Evolutionary conservation across 2,888 invertebrate species (phyloP).

Genomic region (Pteria penguin): DNA sequence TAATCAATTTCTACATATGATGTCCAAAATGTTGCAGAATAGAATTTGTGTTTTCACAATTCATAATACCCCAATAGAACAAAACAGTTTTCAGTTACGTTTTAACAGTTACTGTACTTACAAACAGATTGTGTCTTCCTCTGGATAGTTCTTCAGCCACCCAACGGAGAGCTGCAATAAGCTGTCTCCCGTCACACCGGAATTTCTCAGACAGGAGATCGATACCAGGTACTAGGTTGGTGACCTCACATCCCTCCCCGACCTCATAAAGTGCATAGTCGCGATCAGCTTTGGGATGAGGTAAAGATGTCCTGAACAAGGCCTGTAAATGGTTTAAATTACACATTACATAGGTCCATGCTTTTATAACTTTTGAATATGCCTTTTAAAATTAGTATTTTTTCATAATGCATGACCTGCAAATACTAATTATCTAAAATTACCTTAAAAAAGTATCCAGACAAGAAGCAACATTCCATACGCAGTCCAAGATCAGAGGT

Average conservation of each 20-base stretch:
- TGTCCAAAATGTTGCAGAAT: too few relatives aligned
- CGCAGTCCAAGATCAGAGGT: conserved; percentile 76
- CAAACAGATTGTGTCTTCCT: conserved; percentile 77
- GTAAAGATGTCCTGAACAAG: conserved; percentile 77
- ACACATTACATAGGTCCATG: too few relatives aligned
- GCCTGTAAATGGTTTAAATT: conserved; percentile 74
- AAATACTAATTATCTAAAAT: not conserved
- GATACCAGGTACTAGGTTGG: conserved; percentile 76
- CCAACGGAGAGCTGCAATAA: conserved; percentile 76
- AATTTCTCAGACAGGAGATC: conserved; percentile 78
- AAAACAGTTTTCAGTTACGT: too few relatives aligned
- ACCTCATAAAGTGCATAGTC: conserved; percentile 79
- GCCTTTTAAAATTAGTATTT: too few relatives aligned
- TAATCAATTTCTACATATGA: too few relatives aligned
- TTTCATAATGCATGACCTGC: not conserved
- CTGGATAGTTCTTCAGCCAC: conserved; percentile 77
- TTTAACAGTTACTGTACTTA: conserved; percentile 55
- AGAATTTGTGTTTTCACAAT: too few relatives aligned
- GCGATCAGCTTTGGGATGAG: conserved; percentile 78
- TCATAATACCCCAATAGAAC: too few relatives aligned
- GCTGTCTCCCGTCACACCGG: conserved; percentile 75
- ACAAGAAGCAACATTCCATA: conserved; percentile 78
- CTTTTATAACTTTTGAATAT: too few relatives aligned
- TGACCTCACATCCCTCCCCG: conserved; percentile 78
- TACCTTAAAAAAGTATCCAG: conserved; percentile 79